Percentiles rank a stretch among this genome's conserved stretches.
Conservation (phyloP, 64 coral and sea anemone genomes). For the Actinia equina region DNA sequence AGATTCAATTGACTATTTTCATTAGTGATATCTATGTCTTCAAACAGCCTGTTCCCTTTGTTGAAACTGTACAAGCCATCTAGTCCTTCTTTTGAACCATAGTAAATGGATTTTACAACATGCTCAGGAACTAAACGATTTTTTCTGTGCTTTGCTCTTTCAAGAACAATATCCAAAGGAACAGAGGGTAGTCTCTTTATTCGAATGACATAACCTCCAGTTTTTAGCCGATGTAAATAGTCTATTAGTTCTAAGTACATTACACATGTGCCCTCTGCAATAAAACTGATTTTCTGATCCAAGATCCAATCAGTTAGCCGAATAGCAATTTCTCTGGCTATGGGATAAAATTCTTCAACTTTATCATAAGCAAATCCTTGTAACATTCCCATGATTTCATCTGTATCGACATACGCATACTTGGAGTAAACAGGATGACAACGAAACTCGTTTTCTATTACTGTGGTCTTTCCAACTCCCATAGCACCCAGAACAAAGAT, state of each 20-base stretch:
- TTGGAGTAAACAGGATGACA: constrained; percentile 65
- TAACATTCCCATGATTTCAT: constrained; percentile 95
- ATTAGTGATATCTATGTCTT: constrained; percentile 41
- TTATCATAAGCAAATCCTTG: constrained; percentile 83
- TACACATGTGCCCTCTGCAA: constrained; percentile 97
- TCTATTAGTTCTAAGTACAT: constrained; percentile 83
- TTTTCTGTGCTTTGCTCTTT: constrained; percentile 75
- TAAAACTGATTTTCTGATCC: constrained; percentile 89
- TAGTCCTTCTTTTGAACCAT: constrained; percentile 61
- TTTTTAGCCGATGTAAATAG: constrained; percentile 83
- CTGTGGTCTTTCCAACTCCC: constrained; percentile 95
- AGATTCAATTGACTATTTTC: neutral
- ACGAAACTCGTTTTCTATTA: constrained; percentile 86
- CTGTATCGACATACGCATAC: constrained; percentile 95
- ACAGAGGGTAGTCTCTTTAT: constrained; percentile 74
- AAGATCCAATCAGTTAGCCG: constrained; percentile 98
- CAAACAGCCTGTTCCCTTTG: constrained; percentile 70
- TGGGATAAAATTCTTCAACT: constrained; percentile 89
- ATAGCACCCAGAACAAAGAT: constrained; percentile 96
- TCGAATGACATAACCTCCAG: constrained; percentile 70
- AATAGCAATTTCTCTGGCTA: constrained; percentile 93
- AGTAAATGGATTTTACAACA: constrained; percentile 85
- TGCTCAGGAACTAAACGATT: constrained; percentile 78
- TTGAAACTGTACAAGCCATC: constrained; percentile 77
- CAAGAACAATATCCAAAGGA: constrained; percentile 53